Conservation (phyloP, 2,113 vertebrate genomes). For the Piprites chloris region DNA sequence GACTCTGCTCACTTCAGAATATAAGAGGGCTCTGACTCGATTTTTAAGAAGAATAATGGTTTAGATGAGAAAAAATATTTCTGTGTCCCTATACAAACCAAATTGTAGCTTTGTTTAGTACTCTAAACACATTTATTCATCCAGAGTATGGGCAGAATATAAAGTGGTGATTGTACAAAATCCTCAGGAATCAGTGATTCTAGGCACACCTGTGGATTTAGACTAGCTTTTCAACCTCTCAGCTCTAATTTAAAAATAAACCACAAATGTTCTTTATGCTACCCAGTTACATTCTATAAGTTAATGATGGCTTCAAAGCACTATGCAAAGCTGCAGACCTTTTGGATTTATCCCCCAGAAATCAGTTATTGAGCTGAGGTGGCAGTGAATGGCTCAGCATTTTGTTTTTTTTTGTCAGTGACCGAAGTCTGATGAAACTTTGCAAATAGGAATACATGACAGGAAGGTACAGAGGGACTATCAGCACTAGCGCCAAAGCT, state of each 20-base stretch:
- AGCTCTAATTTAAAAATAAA: neutral
- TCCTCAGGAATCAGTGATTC: neutral
- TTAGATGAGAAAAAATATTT: constrained; percentile 3
- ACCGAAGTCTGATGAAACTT: neutral
- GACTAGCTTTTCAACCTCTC: neutral
- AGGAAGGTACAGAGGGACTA: neutral
- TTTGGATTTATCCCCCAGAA: neutral
- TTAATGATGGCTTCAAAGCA: neutral
- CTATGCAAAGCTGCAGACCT: neutral
- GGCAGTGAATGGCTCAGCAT: neutral
- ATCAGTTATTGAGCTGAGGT: neutral
- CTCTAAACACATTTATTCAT: neutral
- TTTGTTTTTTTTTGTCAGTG: neutral
- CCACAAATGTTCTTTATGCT: neutral
- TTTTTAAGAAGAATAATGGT: neutral
- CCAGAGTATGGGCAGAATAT: neutral
- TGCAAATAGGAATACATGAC: neutral
- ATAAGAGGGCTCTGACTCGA: neutral
- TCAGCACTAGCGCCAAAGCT: neutral
- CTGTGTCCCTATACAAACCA: neutral
- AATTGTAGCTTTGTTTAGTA: neutral
- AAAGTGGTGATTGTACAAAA: constrained; percentile 4
- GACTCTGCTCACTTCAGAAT: neutral
- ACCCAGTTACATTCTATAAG: neutral
- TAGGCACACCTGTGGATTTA: neutral